A percentile compares a stretch with the other conserved stretches of the same genome.
Conservation (phyloP, 1,140 invertebrate species). For the Drusus annulatus region DNA sequence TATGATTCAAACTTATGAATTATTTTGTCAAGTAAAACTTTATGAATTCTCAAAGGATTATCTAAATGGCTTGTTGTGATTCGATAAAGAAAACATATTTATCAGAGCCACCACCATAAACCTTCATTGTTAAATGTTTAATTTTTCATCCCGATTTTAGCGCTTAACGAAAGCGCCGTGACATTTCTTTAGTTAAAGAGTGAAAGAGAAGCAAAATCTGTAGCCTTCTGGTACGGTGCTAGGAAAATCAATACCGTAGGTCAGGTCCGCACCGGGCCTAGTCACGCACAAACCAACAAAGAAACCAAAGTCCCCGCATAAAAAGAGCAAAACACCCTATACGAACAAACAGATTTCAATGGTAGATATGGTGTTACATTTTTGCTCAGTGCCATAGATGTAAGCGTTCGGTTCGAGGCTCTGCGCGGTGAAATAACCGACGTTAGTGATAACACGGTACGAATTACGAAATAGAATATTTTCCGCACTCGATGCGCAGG, state of each 20-base stretch:
- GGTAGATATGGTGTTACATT: neutral
- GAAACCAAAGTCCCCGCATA: neutral
- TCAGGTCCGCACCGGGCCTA: neutral
- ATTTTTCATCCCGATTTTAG: neutral
- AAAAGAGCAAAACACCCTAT: neutral
- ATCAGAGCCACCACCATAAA: neutral
- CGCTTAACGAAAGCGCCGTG: neutral
- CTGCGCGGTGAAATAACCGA: neutral
- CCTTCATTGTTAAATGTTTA: neutral
- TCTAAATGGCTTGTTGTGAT: no score
- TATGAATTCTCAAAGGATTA: no score
- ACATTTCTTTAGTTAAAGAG: slow-evolving; percentile 18
- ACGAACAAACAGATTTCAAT: neutral
- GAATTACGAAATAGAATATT: neutral
- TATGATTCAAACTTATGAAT: no score
- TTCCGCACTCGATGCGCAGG: no score
- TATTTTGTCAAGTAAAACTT: no score
- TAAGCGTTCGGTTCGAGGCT: neutral
- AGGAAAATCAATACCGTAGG: slow-evolving; percentile 25
- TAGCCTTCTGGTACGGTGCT: neutral
- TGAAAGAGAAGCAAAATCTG: neutral
- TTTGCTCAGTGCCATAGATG: neutral
- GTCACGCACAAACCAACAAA: neutral
- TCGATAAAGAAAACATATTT: no score
- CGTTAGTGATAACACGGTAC: neutral